phyloP scores from a whole-genome alignment of 23 tunicate species.

The Botrylloides violaceus region DNA sequence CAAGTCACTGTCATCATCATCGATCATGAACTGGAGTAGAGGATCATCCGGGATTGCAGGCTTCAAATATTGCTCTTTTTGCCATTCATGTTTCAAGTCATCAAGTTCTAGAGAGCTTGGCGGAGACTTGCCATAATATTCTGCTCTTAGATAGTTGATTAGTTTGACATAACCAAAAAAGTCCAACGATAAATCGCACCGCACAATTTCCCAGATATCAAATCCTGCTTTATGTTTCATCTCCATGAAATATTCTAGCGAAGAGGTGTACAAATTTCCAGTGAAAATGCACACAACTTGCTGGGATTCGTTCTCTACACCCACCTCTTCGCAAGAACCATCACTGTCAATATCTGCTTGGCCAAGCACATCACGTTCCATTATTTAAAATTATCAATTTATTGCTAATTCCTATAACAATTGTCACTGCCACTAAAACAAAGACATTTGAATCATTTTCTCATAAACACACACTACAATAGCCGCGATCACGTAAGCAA shows the following conservation, averaged over 20 bases:
- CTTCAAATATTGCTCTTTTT: constrained; percentile 42
- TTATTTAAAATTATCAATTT: too few relatives aligned
- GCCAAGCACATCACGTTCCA: too few relatives aligned
- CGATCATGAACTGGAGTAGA: constrained; percentile 68
- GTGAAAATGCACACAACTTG: constrained; percentile 66
- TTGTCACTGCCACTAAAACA: too few relatives aligned
- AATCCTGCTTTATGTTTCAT: constrained; percentile 40
- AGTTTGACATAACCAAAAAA: constrained; percentile 90
- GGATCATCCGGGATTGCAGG: constrained; percentile 78
- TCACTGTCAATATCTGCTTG: constrained; percentile 7
- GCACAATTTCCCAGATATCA: constrained; percentile 86
- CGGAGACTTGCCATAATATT: constrained; percentile 24
- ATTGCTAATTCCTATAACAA: too few relatives aligned
- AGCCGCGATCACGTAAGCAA: too few relatives aligned
- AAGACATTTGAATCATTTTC: too few relatives aligned
- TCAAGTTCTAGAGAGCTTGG: constrained; percentile 47
- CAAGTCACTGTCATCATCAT: constrained; percentile 3
- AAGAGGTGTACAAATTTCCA: constrained; percentile 27
- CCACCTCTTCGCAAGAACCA: constrained; percentile 3
- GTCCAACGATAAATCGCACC: constrained; percentile 45
- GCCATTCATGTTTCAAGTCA: constrained; percentile 27
- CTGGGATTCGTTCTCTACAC: not conserved
- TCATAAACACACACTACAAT: too few relatives aligned
- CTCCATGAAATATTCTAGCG: constrained; percentile 35
- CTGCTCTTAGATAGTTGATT: constrained; percentile 56